Evolutionary conservation across 1,140 invertebrate genomes (phyloP).

Genomic region (Charaxes varanes): DNA sequence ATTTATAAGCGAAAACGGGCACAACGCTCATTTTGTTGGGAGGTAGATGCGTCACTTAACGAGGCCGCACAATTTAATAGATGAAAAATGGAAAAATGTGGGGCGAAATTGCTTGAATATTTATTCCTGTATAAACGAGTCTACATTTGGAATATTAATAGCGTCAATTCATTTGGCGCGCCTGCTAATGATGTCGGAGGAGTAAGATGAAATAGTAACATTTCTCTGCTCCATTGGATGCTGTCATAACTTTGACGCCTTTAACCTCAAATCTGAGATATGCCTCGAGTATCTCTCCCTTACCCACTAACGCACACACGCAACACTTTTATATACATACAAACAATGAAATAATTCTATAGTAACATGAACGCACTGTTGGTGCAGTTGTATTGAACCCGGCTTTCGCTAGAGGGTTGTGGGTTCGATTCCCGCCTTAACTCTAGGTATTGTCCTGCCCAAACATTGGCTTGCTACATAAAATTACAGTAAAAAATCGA

Average conservation of each 20-base stretch:
- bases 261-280: not conserved
- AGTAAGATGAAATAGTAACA: conserved; percentile 8
- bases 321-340: too few relatives aligned
- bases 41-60: conserved; percentile 19
- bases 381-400: too few relatives aligned
- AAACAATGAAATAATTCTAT: too few relatives aligned
- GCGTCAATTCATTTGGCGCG: conserved; percentile 15
- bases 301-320: too few relatives aligned
- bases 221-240: conserved; percentile 4
- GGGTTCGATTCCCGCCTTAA: too few relatives aligned
- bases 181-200: conserved; percentile 9
- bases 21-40: conserved; percentile 18
- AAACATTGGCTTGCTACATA: too few relatives aligned
- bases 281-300: not conserved
- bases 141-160: conserved; percentile 15
- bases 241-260: not conserved
- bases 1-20: conserved; percentile 20
- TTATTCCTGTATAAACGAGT: conserved; percentile 12
- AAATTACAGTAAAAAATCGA: too few relatives aligned
- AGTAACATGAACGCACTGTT: too few relatives aligned
- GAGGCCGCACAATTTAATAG: conserved; percentile 21
- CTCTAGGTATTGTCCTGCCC: too few relatives aligned
- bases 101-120: conserved; percentile 10
- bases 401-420: too few relatives aligned
- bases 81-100: conserved; percentile 14